Evolutionary conservation across 2,888 invertebrate species (phyloP).

Genomic region (Caenorhabditis sp.): DNA sequence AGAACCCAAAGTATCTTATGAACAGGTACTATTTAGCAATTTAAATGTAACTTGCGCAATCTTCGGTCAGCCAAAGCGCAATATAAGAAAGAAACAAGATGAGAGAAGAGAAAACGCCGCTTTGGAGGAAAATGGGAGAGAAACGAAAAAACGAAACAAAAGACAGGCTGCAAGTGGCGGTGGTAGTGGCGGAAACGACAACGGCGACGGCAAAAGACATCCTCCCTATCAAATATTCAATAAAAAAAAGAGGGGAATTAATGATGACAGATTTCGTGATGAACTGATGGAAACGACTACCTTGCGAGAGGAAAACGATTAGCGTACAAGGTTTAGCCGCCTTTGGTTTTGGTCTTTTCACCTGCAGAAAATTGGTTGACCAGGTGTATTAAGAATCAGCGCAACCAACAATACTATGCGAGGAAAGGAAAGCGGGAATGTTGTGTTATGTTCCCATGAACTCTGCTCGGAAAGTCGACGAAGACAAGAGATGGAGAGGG

Average conservation of each 20-base stretch:
- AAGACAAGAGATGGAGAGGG: conserved; percentile 9
- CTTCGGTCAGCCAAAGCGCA: conserved; percentile 28
- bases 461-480: conserved; percentile 28
- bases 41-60: conserved; percentile 4
- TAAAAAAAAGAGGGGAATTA: conserved; percentile 34
- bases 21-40: not conserved
- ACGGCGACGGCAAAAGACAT: conserved; percentile 8
- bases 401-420: not conserved
- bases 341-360: conserved; percentile 21
- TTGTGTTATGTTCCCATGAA: conserved; percentile 48
- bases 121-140: not conserved
- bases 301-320: conserved; percentile 25
- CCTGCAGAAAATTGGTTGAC: conserved; percentile 14
- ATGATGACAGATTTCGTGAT: conserved; percentile 51
- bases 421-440: not conserved
- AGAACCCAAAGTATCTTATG: not conserved
- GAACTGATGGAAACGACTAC: conserved; percentile 20
- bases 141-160: conserved; percentile 3
- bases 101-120: not conserved
- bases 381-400: not conserved
- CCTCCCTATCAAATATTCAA: conserved; percentile 35
- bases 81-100: not conserved
- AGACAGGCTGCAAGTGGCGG: conserved; percentile 7
- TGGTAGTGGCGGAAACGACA: not conserved
- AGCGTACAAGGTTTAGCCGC: conserved; percentile 4